Percentiles rank a stretch among this genome's conserved stretches.
These are phyloP conservation scores for Aspidiotus rigidus DNA, from an alignment of 2,888 invertebrate genomes.

Conservation along the genomic window DNA sequence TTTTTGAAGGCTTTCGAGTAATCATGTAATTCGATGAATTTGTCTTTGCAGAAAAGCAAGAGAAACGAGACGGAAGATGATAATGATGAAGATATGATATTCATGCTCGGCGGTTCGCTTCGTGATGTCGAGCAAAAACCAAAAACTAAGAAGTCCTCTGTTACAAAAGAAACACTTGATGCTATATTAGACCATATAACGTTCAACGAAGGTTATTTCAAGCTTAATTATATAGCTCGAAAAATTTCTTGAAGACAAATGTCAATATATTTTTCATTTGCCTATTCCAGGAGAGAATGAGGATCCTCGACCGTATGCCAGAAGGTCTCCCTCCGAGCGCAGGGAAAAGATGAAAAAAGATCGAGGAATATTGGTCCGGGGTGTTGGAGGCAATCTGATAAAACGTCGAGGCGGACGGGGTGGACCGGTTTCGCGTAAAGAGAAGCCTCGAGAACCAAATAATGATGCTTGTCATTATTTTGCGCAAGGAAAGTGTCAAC, in stretches of 20 bases:
- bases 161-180: conserved; percentile 3
- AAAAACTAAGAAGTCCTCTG: conserved; percentile 8
- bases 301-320: conserved; percentile 20
- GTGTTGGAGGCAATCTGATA: not conserved
- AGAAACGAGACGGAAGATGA: conserved; percentile 13
- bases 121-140: conserved; percentile 19
- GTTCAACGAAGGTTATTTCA: conserved; percentile 24
- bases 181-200: conserved; percentile 15
- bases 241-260: not conserved
- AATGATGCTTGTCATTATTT: conserved; percentile 4
- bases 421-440: conserved; percentile 8
- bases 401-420: conserved; percentile 13
- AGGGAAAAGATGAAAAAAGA: conserved; percentile 20
- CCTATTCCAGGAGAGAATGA: conserved; percentile 22
- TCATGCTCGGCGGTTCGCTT: conserved; percentile 25
- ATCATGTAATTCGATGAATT: not conserved
- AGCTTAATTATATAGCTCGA: not conserved
- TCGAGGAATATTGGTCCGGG: conserved; percentile 11
- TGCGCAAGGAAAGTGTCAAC: conserved; percentile 72
- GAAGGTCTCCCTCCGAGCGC: conserved; percentile 22
- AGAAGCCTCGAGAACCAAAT: conserved; percentile 12
- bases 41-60: not conserved
- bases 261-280: not conserved
- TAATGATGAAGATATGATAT: conserved; percentile 30
- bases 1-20: not conserved